These are phyloP conservation scores for Coecobrya sp. DNA, from an alignment of 2,888 invertebrate species.

Conservation along the genomic window DNA sequence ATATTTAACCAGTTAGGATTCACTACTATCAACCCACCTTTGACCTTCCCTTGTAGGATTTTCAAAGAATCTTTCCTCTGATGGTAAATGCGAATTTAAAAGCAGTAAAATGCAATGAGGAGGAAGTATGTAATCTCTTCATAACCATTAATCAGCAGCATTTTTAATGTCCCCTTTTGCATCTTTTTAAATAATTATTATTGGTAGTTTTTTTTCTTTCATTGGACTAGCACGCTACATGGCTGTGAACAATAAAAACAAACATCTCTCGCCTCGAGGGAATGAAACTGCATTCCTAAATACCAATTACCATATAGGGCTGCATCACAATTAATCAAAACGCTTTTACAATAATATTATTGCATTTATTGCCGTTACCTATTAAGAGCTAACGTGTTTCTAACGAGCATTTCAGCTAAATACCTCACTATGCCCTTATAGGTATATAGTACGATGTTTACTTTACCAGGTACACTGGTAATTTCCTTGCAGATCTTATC, in stretches of 20 bases:
- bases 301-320: constrained; percentile 58
- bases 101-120: constrained; percentile 55
- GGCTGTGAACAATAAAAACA: constrained; percentile 57
- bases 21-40: constrained; percentile 24
- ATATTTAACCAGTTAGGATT: constrained; percentile 1
- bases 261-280: constrained; percentile 69
- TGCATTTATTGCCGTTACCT: constrained; percentile 44
- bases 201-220: constrained; percentile 33
- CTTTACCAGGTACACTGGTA: background rate
- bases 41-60: constrained; percentile 64
- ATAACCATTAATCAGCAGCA: constrained; percentile 65
- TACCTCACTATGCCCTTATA: background rate
- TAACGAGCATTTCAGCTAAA: constrained; percentile 38
- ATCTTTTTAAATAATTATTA: constrained; percentile 63
- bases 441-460: background rate
- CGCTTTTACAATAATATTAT: constrained; percentile 49
- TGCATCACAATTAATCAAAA: constrained; percentile 56
- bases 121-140: constrained; percentile 50
- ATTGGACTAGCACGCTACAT: constrained; percentile 54
- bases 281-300: constrained; percentile 59
- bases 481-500: background rate
- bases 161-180: constrained; percentile 60
- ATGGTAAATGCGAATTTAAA: constrained; percentile 43
- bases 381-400: constrained; percentile 48
- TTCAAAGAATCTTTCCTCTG: background rate